Percentiles rank a stretch among this genome's conserved stretches.
These are phyloP conservation scores for Aquatica leii DNA, from an alignment of 2,888 invertebrate species.

Conservation along the genomic window DNA sequence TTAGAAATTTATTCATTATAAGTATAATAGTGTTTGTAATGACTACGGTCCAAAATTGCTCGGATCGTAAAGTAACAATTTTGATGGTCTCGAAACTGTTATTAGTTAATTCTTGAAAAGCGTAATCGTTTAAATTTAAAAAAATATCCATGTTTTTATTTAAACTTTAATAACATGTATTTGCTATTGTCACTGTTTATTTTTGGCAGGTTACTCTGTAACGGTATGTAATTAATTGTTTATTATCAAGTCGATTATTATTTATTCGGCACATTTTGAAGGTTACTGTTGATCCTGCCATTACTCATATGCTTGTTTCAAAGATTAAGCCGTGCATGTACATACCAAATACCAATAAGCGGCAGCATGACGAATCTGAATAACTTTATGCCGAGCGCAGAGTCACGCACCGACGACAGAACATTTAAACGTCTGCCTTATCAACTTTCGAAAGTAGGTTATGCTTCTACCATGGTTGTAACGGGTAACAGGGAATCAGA, in stretches of 20 bases:
- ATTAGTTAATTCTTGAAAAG: not conserved
- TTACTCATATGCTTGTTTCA: no score
- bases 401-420: no score
- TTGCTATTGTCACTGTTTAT: conserved; percentile 47
- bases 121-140: not conserved
- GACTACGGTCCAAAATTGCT: not conserved
- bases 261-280: conserved; percentile 37
- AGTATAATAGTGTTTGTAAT: conserved; percentile 18
- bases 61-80: no score
- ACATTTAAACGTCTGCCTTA: no score
- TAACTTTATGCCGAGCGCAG: no score
- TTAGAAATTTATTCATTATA: conserved; percentile 26
- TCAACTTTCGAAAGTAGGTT: no score
- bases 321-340: no score
- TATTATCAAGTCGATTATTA: conserved; percentile 28
- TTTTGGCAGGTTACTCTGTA: conserved; percentile 54
- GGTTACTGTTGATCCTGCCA: conserved; percentile 52
- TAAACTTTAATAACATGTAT: conserved; percentile 18
- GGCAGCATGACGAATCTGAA: no score
- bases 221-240: conserved; percentile 49
- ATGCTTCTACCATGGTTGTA: no score
- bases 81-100: conserved; percentile 5
- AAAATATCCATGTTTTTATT: conserved; percentile 27
- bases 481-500: no score
- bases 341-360: no score